Evolutionary conservation across 2,113 vertebrate genomes (phyloP).

Genomic region (Perca fluviatilis): DNA sequence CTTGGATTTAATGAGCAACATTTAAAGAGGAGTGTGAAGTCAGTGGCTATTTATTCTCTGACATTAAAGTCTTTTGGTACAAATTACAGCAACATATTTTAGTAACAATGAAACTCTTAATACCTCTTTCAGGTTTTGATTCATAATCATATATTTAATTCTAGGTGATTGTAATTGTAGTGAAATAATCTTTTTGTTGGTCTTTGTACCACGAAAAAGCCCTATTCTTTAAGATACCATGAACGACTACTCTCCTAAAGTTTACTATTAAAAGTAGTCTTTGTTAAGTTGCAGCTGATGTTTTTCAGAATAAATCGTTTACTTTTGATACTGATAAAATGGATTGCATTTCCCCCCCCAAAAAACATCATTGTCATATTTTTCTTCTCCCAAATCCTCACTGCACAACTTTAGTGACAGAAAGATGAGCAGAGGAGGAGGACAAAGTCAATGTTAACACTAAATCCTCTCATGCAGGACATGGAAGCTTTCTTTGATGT

Average conservation of each 20-base stretch:
- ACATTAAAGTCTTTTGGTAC: neutral
- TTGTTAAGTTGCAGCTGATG: neutral
- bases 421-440: slow-evolving; percentile 6
- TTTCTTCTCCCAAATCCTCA: neutral
- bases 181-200: too few relatives aligned
- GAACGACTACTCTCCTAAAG: neutral
- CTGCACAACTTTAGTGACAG: neutral
- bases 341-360: neutral
- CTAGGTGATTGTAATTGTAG: neutral
- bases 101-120: neutral
- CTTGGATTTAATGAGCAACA: neutral
- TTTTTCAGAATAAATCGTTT: neutral
- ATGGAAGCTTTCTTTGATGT: slow-evolving; percentile 4
- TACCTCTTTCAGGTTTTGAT: neutral
- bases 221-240: too few relatives aligned
- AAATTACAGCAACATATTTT: neutral
- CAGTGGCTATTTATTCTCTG: neutral
- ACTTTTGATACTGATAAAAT: neutral
- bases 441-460: neutral
- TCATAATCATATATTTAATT: neutral
- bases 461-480: slow-evolving; percentile 1
- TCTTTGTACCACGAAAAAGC: too few relatives aligned
- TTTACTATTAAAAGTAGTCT: neutral
- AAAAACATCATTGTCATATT: neutral
- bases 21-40: neutral